Conservation (phyloP, 2,797 vertebrate species). For the Cyprinella venusta region DNA sequence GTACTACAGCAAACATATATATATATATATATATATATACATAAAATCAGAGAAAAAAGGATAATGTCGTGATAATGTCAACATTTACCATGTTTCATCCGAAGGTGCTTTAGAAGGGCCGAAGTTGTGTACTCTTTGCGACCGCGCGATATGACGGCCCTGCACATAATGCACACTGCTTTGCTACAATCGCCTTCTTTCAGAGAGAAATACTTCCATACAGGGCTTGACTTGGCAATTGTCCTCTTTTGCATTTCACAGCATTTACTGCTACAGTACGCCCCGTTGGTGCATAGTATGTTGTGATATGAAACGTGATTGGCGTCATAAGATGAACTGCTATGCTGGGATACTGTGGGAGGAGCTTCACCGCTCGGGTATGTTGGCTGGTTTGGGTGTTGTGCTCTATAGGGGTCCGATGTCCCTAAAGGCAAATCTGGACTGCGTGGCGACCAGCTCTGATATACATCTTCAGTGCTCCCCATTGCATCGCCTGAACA, state of each 20-base stretch:
- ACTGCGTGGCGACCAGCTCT: constrained; percentile 51
- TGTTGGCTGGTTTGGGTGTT: constrained; percentile 23
- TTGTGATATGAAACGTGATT: constrained; percentile 19
- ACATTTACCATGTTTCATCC: constrained; percentile 63
- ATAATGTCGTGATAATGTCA: constrained; percentile 30
- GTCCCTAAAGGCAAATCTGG: constrained; percentile 51
- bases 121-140: constrained; percentile 62
- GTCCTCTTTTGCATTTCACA: constrained; percentile 62
- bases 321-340: constrained; percentile 8
- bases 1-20: neutral
- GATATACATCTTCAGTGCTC: constrained; percentile 45
- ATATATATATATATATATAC: neutral
- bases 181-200: constrained; percentile 61
- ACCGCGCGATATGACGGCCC: constrained; percentile 57
- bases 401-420: constrained; percentile 31
- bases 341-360: constrained; percentile 9
- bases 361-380: neutral
- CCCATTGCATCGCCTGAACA: constrained; percentile 22
- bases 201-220: constrained; percentile 62
- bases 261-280: constrained; percentile 56
- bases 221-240: constrained; percentile 58
- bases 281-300: constrained; percentile 57
- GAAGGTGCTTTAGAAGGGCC: constrained; percentile 58
- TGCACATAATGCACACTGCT: constrained; percentile 61
- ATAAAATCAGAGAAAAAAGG: neutral